These are phyloP conservation scores for Anomalospiza imberbis DNA, from an alignment of 2,797 vertebrate genomes.

Conservation along the genomic window DNA sequence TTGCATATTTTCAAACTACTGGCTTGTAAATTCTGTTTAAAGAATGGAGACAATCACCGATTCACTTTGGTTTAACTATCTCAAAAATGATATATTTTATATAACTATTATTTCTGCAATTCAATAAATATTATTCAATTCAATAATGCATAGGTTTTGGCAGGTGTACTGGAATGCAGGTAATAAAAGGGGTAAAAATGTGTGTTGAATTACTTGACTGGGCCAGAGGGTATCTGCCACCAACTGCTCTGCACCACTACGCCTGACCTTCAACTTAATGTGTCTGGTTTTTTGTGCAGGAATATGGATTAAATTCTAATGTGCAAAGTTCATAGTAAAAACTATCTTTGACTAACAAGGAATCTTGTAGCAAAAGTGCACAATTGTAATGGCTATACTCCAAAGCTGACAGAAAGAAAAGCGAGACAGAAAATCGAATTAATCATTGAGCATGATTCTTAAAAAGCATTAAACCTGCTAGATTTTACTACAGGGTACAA, in stretches of 20 bases:
- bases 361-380: rapidly evolving
- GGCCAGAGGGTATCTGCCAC: neutral
- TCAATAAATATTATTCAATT: neutral
- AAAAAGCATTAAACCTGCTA: neutral
- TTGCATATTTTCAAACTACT: neutral
- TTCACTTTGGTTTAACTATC: neutral
- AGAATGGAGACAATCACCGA: neutral
- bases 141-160: neutral
- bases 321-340: neutral
- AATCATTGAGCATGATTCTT: neutral
- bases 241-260: neutral
- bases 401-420: neutral
- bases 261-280: neutral
- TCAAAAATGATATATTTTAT: neutral
- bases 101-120: neutral
- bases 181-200: neutral
- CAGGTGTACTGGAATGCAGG: neutral
- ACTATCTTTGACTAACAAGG: neutral
- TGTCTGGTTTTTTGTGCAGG: neutral
- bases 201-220: neutral
- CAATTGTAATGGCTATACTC: neutral
- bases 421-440: neutral
- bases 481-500: neutral
- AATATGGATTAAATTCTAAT: neutral
- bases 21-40: neutral